phyloP scores from a whole-genome alignment of 2,113 vertebrate genomes.

The Thinocorus orbignyianus region DNA sequence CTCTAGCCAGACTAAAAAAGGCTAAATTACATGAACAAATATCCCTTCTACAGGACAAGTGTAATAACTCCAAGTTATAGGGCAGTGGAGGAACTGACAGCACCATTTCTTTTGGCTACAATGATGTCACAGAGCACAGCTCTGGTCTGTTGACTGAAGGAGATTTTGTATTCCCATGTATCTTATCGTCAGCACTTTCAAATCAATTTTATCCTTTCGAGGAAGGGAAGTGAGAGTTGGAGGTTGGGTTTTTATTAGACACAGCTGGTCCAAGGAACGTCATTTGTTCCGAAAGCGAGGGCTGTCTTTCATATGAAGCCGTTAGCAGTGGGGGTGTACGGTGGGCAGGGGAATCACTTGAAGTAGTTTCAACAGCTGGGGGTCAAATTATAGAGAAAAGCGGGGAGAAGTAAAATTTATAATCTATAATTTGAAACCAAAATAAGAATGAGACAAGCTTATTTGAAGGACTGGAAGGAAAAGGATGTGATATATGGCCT shows the following conservation, averaged over 20 bases:
- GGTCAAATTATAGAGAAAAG: slow-evolving; percentile 63
- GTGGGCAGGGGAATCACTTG: slow-evolving; percentile 15
- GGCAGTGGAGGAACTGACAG: slow-evolving; percentile 1
- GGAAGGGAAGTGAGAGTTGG: slow-evolving; percentile 25
- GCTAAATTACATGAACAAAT: background rate
- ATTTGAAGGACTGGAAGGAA: slow-evolving; percentile 48
- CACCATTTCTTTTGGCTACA: background rate
- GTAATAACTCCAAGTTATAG: background rate
- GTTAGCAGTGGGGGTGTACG: background rate
- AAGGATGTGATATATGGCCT: slow-evolving; percentile 49
- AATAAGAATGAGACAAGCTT: slow-evolving; percentile 42
- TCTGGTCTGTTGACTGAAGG: background rate
- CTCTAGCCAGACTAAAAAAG: slow-evolving; percentile 4
- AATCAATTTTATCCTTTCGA: slow-evolving; percentile 33
- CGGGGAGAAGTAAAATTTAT: slow-evolving; percentile 61
- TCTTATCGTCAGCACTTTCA: slow-evolving; percentile 30
- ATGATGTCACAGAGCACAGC: slow-evolving; percentile 3
- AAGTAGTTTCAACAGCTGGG: slow-evolving; percentile 54
- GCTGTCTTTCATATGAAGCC: slow-evolving; percentile 32
- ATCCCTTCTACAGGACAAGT: background rate
- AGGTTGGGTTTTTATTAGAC: slow-evolving; percentile 33
- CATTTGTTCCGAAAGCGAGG: slow-evolving; percentile 40
- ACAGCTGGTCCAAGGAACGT: slow-evolving; percentile 41
- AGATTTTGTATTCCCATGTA: slow-evolving; percentile 21
- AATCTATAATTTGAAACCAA: slow-evolving; percentile 72